A percentile compares a stretch with the other conserved stretches of the same genome.
Conservation (phyloP, 2,113 vertebrate species). For the Equus quagga region DNA sequence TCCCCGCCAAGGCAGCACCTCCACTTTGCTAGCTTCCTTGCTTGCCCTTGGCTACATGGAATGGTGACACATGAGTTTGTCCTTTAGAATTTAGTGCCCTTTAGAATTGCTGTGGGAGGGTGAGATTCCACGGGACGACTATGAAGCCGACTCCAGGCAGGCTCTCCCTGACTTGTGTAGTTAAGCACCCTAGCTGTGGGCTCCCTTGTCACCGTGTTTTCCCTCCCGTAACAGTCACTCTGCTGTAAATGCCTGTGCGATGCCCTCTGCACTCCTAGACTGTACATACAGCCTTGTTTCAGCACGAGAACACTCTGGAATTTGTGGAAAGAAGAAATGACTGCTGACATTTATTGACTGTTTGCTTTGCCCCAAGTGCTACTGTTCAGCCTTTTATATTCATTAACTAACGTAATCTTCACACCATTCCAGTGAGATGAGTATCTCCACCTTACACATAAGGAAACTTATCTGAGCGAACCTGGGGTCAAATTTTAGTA, state of each 20-base stretch:
- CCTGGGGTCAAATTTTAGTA: neutral
- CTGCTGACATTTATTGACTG: neutral
- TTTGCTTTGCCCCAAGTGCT: neutral
- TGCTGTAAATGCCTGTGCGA: no score
- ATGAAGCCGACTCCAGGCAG: neutral
- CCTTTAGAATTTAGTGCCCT: neutral
- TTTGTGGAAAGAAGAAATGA: neutral
- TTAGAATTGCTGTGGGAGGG: neutral
- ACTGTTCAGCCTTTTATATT: neutral
- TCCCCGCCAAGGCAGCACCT: neutral
- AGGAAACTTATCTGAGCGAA: neutral
- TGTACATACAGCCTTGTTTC: neutral
- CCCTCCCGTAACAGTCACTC: rapidly evolving
- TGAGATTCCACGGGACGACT: neutral
- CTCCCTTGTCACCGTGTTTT: neutral
- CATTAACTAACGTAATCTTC: neutral
- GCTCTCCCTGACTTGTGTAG: neutral
- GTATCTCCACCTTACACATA: neutral
- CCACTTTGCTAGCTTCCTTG: neutral
- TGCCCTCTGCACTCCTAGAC: neutral
- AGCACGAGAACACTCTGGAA: neutral
- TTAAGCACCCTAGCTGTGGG: neutral
- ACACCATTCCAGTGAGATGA: neutral
- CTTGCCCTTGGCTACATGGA: neutral
- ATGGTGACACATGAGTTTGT: neutral